Conservation (phyloP, 2,797 vertebrate genomes). For the Morelia viridis region DNA sequence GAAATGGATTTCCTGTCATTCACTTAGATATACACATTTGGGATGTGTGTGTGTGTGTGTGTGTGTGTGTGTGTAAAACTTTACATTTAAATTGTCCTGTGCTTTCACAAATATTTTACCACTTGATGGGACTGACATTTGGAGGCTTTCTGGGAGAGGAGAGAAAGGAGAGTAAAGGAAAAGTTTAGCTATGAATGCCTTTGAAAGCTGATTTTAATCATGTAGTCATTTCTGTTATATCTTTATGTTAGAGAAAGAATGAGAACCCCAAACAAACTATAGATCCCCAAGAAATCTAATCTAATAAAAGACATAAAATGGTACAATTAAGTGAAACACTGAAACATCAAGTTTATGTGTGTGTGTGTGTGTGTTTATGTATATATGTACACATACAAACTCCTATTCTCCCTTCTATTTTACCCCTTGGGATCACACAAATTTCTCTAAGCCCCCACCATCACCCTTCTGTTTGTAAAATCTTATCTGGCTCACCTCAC, state of each 20-base stretch:
- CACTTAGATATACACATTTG: slow-evolving; percentile 43
- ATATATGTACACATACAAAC: neutral
- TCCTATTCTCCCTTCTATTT: slow-evolving; percentile 60
- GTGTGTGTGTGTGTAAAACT: slow-evolving; percentile 62
- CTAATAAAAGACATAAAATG: slow-evolving; percentile 67
- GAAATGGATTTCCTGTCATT: slow-evolving; percentile 71
- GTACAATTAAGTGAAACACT: slow-evolving; percentile 59
- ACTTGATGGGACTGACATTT: slow-evolving; percentile 1
- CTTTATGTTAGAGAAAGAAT: slow-evolving; percentile 53
- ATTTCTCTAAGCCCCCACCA: slow-evolving; percentile 54
- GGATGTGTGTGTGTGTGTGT: neutral
- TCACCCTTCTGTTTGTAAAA: slow-evolving; percentile 71
- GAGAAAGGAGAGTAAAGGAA: slow-evolving; percentile 5
- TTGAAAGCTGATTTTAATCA: slow-evolving; percentile 21
- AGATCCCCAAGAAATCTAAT: slow-evolving; percentile 69
- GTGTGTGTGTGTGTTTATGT: too few relatives aligned
- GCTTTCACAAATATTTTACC: slow-evolving; percentile 51
- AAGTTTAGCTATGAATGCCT: neutral
- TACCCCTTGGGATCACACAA: slow-evolving; percentile 45
- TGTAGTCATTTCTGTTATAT: slow-evolving; percentile 57
- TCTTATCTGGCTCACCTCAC: slow-evolving; percentile 68
- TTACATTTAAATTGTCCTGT: slow-evolving; percentile 69
- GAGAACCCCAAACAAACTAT: slow-evolving; percentile 44
- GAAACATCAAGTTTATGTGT: slow-evolving; percentile 64
- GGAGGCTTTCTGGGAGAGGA: neutral